Evolutionary conservation across 2,888 invertebrate genomes (phyloP).

Genomic region (Therioaphis trifolii): DNA sequence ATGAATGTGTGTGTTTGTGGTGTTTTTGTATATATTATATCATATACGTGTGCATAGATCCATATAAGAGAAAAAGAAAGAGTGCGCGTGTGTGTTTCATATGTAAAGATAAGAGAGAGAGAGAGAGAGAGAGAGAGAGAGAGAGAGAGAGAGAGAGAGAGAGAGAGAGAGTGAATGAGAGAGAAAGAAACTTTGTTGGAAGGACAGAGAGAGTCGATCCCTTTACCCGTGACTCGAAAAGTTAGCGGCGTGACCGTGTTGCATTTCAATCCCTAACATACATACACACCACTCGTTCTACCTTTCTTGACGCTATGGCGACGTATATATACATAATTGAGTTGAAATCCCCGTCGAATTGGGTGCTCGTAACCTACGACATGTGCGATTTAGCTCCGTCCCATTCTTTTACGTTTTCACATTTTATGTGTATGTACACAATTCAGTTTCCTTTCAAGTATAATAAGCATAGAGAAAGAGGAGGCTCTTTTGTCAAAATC

Average conservation of each 20-base stretch:
- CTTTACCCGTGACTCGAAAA: conserved; percentile 60
- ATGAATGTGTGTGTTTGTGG: too few species aligned
- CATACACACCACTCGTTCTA: not conserved
- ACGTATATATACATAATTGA: conserved; percentile 49
- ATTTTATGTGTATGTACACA: not conserved
- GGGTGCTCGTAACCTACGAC: conserved; percentile 39
- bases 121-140: not conserved
- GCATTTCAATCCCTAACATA: conserved; percentile 53
- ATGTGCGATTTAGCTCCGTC: conserved; percentile 40
- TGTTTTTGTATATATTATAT: too few species aligned
- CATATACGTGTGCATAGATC: too few species aligned
- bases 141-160: not conserved
- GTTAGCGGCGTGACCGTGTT: conserved; percentile 50
- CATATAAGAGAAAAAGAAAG: not conserved
- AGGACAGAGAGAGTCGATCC: conserved; percentile 9
- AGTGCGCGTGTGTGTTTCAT: not conserved
- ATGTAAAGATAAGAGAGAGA: not conserved
- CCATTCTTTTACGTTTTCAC: conserved; percentile 29
- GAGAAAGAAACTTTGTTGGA: not conserved
- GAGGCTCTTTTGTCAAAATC: conserved; percentile 25
- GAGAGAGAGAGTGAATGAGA: not conserved
- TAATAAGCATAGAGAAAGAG: not conserved
- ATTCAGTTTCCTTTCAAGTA: not conserved
- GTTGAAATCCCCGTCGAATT: conserved; percentile 56
- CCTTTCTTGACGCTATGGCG: not conserved